Evolutionary conservation across 2,888 invertebrate species (phyloP), one percentile per base, ranked within the genome.

Genomic region (Drosophila macrothrix): DNA sequence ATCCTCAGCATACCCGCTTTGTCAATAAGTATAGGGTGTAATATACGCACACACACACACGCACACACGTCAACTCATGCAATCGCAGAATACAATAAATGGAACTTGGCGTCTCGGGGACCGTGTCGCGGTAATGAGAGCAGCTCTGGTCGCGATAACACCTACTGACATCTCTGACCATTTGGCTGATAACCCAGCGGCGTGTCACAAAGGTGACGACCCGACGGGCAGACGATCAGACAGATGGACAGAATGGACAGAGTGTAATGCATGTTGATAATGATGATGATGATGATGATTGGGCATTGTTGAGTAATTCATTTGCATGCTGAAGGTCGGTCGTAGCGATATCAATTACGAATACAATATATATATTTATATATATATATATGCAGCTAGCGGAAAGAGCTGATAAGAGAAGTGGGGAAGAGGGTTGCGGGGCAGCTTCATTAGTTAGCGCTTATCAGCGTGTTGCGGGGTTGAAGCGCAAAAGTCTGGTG

Each of bases 241-340:
- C 37, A 43, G 25, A 22, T 22, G 7, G 55, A 22, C 29, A 19
- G 37, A 39, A 39, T 46, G 46, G 46, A 46, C 28, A 16, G 14
- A 46, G 35, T 10, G 29, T 39, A n/a, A 58, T 16, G 31, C 10
- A 31, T 46, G 46, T 9, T 25, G 22, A 31, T 10, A 55, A 16
- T 10, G 25, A 3, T 16, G 55, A 28, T 28, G 55, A 28, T 39
- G 28, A 37, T 70, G 60, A 58, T 68, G 76, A 64, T 65, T 72
- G 61, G 55, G 37, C 71, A 67, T 76, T 78, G 82, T 83, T 85
- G 84, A 85, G 84, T 85, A 88, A 86, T 85, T 78, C 84, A 86
- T 88, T 85, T 80, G 82, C 76, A 71, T 80, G 75, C 75, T 83
- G 86, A 85, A 88, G 84, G 88, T 83, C 84, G 86, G 56, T 19